Percentiles rank a stretch among this genome's conserved stretches.
Conservation (phyloP, 2,888 invertebrate genomes). For the Drosophila paranaensis region DNA sequence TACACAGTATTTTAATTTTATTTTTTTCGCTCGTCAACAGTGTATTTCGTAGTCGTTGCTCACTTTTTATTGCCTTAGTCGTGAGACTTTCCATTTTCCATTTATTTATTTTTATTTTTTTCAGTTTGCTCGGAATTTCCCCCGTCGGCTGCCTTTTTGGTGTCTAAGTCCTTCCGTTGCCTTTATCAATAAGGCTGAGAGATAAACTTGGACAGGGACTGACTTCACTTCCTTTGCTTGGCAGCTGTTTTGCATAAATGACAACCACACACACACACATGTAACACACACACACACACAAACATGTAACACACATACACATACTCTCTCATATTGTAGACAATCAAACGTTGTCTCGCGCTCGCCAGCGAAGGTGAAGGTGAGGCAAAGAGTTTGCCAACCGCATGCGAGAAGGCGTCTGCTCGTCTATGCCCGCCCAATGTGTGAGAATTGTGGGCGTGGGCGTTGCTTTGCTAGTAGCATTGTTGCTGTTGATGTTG, state of each 20-base stretch:
- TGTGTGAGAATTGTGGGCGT: constrained; percentile 45
- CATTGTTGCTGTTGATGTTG: constrained; percentile 22
- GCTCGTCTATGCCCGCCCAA: constrained; percentile 54
- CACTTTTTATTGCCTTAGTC: background rate
- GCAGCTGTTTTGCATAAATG: constrained; percentile 78
- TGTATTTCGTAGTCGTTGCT: constrained; percentile 5
- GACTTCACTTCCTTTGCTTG: constrained; percentile 68
- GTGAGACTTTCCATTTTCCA: constrained; percentile 27
- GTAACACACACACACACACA: constrained; percentile 13
- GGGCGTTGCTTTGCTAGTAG: constrained; percentile 39
- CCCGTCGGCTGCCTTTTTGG: constrained; percentile 48
- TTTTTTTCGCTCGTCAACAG: background rate
- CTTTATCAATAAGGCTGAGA: constrained; percentile 72
- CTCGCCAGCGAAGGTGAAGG: constrained; percentile 9
- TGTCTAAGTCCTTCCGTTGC: constrained; percentile 76
- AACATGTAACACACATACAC: constrained; percentile 4
- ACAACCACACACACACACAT: constrained; percentile 45
- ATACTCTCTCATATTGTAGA: constrained; percentile 27
- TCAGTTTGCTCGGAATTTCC: constrained; percentile 13
- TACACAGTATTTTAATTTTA: background rate
- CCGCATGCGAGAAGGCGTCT: constrained; percentile 54
- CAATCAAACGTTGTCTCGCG: constrained; percentile 66
- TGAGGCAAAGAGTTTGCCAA: constrained; percentile 43
- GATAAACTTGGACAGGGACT: constrained; percentile 69
- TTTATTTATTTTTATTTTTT: background rate